Conservation (phyloP, 2,797 vertebrate genomes). For the Chromis chromis region DNA sequence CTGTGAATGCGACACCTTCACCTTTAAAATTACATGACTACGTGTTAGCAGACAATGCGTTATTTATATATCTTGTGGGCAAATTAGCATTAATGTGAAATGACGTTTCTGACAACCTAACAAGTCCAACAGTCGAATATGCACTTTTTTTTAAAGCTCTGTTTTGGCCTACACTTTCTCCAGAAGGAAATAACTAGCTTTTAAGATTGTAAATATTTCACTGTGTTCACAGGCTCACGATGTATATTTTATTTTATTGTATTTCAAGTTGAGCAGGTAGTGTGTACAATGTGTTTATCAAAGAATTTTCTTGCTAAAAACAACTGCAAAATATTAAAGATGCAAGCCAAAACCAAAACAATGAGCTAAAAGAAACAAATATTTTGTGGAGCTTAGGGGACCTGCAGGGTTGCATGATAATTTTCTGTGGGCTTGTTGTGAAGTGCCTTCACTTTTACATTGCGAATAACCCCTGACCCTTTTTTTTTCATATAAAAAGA, state of each 20-base stretch:
- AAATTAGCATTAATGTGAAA: too few species aligned
- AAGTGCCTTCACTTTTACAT: background rate
- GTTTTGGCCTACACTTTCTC: background rate
- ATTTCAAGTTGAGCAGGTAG: background rate
- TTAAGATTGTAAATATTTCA: background rate
- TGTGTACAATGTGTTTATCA: background rate
- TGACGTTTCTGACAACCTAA: too few species aligned
- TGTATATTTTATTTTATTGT: background rate
- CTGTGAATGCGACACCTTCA: background rate
- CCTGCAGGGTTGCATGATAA: background rate
- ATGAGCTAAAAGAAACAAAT: background rate
- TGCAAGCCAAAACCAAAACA: slow-evolving; percentile 10
- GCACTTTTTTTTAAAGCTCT: too few species aligned
- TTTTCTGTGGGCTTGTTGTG: background rate
- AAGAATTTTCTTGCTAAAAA: background rate
- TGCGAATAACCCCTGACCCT: background rate
- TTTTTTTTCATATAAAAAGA: background rate
- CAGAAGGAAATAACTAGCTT: background rate
- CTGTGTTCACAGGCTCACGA: background rate
- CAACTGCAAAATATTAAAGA: slow-evolving; percentile 10
- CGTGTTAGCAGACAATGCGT: too few species aligned
- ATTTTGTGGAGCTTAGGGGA: slow-evolving; percentile 1
- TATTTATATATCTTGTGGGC: too few species aligned
- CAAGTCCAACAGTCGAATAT: too few species aligned
- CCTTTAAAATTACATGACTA: too few species aligned